These are phyloP conservation scores for Hypotaenidia okinawae DNA, from an alignment of 2,797 vertebrate genomes.

Conservation along the genomic window DNA sequence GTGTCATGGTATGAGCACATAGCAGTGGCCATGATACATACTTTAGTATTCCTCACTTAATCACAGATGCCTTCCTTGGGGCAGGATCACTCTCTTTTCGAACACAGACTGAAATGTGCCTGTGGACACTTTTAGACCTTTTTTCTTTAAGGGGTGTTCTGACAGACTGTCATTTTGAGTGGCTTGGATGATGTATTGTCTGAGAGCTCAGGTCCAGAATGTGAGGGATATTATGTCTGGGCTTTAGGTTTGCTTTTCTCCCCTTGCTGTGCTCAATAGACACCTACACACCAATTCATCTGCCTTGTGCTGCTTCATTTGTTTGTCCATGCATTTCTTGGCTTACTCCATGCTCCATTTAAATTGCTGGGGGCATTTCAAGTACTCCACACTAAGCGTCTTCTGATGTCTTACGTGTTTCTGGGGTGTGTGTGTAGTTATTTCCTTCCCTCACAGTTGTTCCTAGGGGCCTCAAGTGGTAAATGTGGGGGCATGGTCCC, in stretches of 20 bases:
- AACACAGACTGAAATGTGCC: not conserved
- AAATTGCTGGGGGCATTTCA: not conserved
- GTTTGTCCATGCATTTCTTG: slow-evolving; percentile 37
- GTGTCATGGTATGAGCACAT: not conserved
- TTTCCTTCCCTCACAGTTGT: not conserved
- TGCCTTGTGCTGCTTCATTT: slow-evolving; percentile 43
- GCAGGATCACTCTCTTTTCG: not conserved
- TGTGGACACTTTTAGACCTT: slow-evolving; percentile 23
- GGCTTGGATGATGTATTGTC: slow-evolving; percentile 32
- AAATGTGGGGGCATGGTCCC: not conserved
- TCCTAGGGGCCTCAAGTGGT: not conserved
- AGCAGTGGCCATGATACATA: not conserved
- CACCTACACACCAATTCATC: slow-evolving; percentile 30
- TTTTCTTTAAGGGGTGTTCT: slow-evolving; percentile 7
- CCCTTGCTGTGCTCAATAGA: slow-evolving; percentile 42
- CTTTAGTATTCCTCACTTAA: not conserved
- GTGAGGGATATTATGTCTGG: not conserved
- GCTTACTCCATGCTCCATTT: slow-evolving; percentile 21
- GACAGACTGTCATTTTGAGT: slow-evolving; percentile 41
- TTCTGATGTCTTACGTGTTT: not conserved
- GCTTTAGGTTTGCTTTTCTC: slow-evolving; percentile 5
- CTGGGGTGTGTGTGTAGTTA: not conserved
- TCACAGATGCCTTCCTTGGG: not conserved
- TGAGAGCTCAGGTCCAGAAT: not conserved
- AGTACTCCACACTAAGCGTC: not conserved